Evolutionary conservation across 2,888 invertebrate species (phyloP).

Genomic region (Dryococelus australis): DNA sequence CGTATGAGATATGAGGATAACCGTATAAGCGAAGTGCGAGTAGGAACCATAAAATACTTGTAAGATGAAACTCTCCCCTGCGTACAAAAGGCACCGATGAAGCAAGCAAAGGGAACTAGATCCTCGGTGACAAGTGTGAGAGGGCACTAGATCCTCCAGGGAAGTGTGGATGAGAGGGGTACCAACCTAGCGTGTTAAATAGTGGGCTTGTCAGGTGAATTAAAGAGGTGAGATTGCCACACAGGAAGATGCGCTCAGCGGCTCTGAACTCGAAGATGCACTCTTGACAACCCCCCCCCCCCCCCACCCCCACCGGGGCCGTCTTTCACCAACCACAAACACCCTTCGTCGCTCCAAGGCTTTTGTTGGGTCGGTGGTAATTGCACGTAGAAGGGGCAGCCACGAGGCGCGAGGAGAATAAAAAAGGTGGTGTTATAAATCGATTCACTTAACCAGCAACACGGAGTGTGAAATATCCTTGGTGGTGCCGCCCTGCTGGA

Average conservation of each 20-base stretch:
- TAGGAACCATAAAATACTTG: too few relatives aligned
- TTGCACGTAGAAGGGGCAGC: neutral
- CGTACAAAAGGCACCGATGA: too few relatives aligned
- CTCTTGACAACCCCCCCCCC: neutral
- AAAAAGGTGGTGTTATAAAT: neutral
- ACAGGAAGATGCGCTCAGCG: neutral
- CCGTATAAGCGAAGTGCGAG: too few relatives aligned
- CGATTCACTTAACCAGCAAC: constrained; percentile 16
- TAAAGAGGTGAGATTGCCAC: neutral
- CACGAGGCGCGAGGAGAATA: neutral
- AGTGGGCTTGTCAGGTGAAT: neutral
- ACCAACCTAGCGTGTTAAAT: neutral
- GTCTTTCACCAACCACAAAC: too few relatives aligned
- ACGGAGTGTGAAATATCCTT: constrained; percentile 1
- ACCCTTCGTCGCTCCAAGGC: neutral
- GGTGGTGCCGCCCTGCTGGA: neutral
- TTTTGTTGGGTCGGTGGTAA: neutral
- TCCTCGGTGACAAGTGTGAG: neutral
- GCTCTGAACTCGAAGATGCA: neutral
- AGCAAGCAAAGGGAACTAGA: neutral
- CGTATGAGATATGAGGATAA: too few relatives aligned
- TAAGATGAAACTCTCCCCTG: too few relatives aligned
- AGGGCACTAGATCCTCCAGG: neutral
- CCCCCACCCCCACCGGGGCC: too few relatives aligned
- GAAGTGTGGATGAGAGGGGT: neutral